These are phyloP conservation scores for Poeciliopsis presidionis DNA, from an alignment of 2,797 vertebrate genomes.

Conservation along the genomic window DNA sequence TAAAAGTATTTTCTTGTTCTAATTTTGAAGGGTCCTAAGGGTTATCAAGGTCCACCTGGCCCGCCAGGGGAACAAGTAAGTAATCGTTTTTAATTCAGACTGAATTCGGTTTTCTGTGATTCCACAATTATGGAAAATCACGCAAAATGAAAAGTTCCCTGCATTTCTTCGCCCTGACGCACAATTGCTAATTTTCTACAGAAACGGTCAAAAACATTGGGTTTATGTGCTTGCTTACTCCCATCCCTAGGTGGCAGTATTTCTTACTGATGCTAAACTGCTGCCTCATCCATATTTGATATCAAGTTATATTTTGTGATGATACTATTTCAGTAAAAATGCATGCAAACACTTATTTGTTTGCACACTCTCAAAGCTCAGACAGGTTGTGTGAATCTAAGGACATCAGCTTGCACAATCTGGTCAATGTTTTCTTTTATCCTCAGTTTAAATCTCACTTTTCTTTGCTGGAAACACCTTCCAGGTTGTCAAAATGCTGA, in stretches of 20 bases:
- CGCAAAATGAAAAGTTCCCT: no score
- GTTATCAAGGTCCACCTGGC: conserved; percentile 80
- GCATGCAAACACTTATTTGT: not conserved
- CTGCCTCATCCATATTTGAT: no score
- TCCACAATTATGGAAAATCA: no score
- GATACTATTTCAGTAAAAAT: not conserved
- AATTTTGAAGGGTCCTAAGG: conserved; percentile 72
- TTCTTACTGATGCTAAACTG: no score
- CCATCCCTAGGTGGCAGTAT: no score
- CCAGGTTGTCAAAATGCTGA: conserved; percentile 18
- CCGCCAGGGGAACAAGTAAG: conserved; percentile 83
- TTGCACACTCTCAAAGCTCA: not conserved
- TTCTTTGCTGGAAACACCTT: conserved; percentile 10
- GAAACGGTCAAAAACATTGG: no score
- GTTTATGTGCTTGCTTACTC: no score
- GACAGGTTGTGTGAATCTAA: conserved; percentile 13
- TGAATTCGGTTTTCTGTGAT: no score
- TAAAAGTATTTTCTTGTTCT: conserved; percentile 24
- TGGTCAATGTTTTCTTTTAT: conserved; percentile 29
- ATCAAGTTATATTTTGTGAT: no score
- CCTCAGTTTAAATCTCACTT: not conserved
- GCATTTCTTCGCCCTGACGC: no score
- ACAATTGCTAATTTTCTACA: no score
- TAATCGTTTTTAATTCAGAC: conserved; percentile 12
- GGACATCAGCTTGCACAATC: conserved; percentile 11